phyloP scores from a whole-genome alignment of 2,888 invertebrate species.

The Nemoura dubitans region DNA sequence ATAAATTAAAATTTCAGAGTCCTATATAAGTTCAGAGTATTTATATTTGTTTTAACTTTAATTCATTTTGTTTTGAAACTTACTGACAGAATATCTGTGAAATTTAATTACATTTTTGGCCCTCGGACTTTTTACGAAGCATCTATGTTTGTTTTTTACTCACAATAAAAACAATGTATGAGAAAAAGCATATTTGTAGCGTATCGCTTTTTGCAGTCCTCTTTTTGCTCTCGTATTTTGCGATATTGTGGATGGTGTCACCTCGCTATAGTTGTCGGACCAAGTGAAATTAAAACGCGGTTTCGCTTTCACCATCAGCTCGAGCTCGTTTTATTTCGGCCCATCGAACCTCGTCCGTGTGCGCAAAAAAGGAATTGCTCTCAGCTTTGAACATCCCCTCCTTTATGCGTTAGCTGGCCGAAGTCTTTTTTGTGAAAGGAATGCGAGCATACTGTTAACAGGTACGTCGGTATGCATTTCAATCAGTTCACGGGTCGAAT shows the following conservation, averaged over 20 bases:
- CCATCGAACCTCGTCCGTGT: too few species aligned
- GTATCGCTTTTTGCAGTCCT: not conserved
- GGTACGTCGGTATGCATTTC: too few species aligned
- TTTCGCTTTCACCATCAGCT: not conserved
- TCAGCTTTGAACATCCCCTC: too few species aligned
- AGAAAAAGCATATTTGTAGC: not conserved
- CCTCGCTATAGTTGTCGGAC: not conserved
- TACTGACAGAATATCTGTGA: not conserved
- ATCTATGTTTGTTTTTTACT: not conserved
- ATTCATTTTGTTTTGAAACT: not conserved
- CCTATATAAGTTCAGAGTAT: too few species aligned
- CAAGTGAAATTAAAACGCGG: not conserved
- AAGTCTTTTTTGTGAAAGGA: too few species aligned
- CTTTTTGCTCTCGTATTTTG: not conserved
- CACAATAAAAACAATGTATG: not conserved
- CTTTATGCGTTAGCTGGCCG: too few species aligned
- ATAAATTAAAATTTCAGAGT: too few species aligned
- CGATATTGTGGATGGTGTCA: not conserved
- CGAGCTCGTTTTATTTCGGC: too few species aligned
- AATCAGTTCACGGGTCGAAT: too few species aligned
- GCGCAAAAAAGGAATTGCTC: too few species aligned
- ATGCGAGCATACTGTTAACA: too few species aligned
- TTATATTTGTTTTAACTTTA: not conserved
- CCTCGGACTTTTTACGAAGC: not conserved
- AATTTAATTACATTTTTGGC: not conserved